Base-by-base conservation (phyloP, 2,888 invertebrate genomes). In the Thereva nobilitata region DNA sequence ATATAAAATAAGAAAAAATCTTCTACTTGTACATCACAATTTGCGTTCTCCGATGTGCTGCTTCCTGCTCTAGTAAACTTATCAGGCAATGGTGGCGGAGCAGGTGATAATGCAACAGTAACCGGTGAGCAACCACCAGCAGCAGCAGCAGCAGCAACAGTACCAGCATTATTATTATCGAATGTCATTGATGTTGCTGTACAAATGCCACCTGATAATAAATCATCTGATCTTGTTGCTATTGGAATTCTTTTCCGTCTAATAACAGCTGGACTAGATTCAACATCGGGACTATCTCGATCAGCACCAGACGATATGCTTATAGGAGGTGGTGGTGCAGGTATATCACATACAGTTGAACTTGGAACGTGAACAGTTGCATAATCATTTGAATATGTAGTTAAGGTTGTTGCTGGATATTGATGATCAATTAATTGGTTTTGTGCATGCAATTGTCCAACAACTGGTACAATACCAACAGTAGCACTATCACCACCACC, bases 1-100 rank as follows among this genome's bases (percentile, higher is more conserved):
- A 40, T 35, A 40, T 12, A 40, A 23, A 40, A 54, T 37, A 45
- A 10, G 9, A 34, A 12, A 45, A 49, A 34, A 49, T 34, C 10
- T 44, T 64, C 8, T 63, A 67, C 67, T 67, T 65, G 61, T 61
- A 69, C 69, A 56, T 69, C 69, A 67, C 67, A 69, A 65, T 69
- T 67, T 49, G 67, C 42, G 54, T 64, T 69, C 10, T 69, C 69
- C n/a, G 64, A 50, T 1, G 61, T 59, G 50, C 42, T 59, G 41
- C 59, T 64, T 50, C 57, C 64, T 1, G 53, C 40, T 52, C 45
- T 52, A 34, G 9, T 47, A 5, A 40, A 47, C 40, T 64, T 55
- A 12, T 64, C 61, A 50, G 49, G 23, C 23, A 23, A 23, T 23
- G 23, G 23, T 23, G 23, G 23, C 23, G 23, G 23, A 23, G 23